Conservation (phyloP, 2,888 invertebrate genomes). For the Trachelus iudaicus region DNA sequence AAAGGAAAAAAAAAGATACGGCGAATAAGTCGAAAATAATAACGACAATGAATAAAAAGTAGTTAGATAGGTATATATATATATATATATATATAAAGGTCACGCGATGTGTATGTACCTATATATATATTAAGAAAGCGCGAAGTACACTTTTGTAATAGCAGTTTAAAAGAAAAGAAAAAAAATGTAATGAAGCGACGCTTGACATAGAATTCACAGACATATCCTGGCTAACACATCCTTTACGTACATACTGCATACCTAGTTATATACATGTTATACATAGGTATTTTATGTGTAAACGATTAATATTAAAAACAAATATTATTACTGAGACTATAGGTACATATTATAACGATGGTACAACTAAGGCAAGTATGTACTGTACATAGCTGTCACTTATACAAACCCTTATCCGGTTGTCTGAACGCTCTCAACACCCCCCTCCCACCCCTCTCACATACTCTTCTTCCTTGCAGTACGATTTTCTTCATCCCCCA, state of each 20-base stretch:
- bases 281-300: slow-evolving; percentile 62
- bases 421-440: not conserved
- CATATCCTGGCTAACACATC: slow-evolving; percentile 65
- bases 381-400: slow-evolving; percentile 64
- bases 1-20: slow-evolving; percentile 26
- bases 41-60: slow-evolving; percentile 45
- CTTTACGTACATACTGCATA: slow-evolving; percentile 60
- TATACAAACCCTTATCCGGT: not conserved
- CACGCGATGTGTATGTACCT: slow-evolving; percentile 42
- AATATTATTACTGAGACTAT: slow-evolving; percentile 45
- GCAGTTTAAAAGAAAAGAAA: slow-evolving; percentile 17
- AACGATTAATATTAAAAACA: slow-evolving; percentile 51
- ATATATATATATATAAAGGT: slow-evolving; percentile 21
- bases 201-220: slow-evolving; percentile 62
- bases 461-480: not conserved
- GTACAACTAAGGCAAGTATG: slow-evolving; percentile 64
- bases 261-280: slow-evolving; percentile 53
- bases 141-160: slow-evolving; percentile 6
- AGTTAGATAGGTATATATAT: slow-evolving; percentile 33
- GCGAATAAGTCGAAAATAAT: slow-evolving; percentile 22
- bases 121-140: slow-evolving; percentile 18
- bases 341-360: slow-evolving; percentile 53
- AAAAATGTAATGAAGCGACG: slow-evolving; percentile 44
- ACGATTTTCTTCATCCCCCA: not conserved
- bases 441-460: accelerated